Conservation (phyloP, 2,888 invertebrate genomes). For the Diogma glabrata region DNA sequence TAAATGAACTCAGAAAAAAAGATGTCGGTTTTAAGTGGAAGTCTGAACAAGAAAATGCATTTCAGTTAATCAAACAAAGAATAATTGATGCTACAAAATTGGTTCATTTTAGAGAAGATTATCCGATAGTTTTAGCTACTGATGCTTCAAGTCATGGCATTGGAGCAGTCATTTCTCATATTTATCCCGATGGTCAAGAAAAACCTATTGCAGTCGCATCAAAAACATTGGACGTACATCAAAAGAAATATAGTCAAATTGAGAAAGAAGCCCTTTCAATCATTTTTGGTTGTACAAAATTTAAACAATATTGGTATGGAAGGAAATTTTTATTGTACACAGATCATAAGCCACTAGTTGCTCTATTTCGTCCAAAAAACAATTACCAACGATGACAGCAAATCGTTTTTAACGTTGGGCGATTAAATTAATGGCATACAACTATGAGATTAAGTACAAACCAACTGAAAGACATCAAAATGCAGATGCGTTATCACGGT, state of each 20-base stretch:
- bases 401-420: conserved; percentile 18
- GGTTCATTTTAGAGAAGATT: conserved; percentile 38
- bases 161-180: conserved; percentile 13
- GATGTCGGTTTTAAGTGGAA: conserved; percentile 17
- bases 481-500: conserved; percentile 18
- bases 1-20: conserved; percentile 18
- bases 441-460: conserved; percentile 15
- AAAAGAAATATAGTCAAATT: neutral
- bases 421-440: conserved; percentile 16
- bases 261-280: conserved; percentile 11
- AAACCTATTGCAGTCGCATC: neutral
- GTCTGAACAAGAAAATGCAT: conserved; percentile 10
- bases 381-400: conserved; percentile 15
- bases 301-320: conserved; percentile 19
- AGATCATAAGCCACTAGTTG: conserved; percentile 17
- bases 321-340: conserved; percentile 17
- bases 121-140: conserved; percentile 39
- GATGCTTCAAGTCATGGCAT: conserved; percentile 32
- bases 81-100: conserved; percentile 30
- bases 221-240: conserved; percentile 7
- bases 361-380: conserved; percentile 16
- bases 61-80: conserved; percentile 12
- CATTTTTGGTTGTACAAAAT: conserved; percentile 17
- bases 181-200: neutral
- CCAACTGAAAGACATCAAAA: conserved; percentile 13